Evolutionary conservation across 2,888 invertebrate species (phyloP), one percentile per base, ranked within the genome.

Genomic region (Caenorhabditis sp.): DNA sequence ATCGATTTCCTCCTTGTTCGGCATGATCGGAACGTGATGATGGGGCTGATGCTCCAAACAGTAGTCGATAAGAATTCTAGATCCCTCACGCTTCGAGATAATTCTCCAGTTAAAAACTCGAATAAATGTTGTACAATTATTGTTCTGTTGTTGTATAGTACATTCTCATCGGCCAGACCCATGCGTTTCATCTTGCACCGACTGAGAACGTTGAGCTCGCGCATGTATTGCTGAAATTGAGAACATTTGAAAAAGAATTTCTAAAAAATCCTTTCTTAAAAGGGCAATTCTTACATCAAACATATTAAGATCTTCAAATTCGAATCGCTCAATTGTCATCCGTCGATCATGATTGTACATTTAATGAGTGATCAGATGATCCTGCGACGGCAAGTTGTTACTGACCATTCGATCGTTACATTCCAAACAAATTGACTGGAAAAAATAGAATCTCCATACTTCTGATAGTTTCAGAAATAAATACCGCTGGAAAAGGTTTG

Each of bases 121-220:
- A 11, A 87, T 80, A 28, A 85, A 87, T 5, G 87, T 85, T 0
- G 87, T 83, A 61, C 87, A 87, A 53, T 83, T 80, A n/a, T 37
- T 44, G 44, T 64, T 58, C 51, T 67, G 67, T n/a, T 74, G 64
- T 22, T 80, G 74, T 9, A 60, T n/a, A n/a, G n/a, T n/a, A n/a
- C n/a, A n/a, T n/a, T 77, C 61, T 87, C 87, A 24, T 85, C 86
- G 18, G 80, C 80, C 11, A 86, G 24, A 6, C 85, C 85, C 64
- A 83, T 71, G 32, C 64, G 65, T 22, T 74, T 72, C 65, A 85
- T 40, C 44, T 74, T 77, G 62, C 68, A 64, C 13, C 71, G 58
- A 55, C 81, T 80, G 26, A 71, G 65, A 4, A 60, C n/a, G 22
- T 64, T 64, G 8, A 85, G 61, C 47, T 83, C 85, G 8, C 85